Evolutionary conservation across 1,140 invertebrate genomes (phyloP).

Genomic region (Teleopsis dalmanni): DNA sequence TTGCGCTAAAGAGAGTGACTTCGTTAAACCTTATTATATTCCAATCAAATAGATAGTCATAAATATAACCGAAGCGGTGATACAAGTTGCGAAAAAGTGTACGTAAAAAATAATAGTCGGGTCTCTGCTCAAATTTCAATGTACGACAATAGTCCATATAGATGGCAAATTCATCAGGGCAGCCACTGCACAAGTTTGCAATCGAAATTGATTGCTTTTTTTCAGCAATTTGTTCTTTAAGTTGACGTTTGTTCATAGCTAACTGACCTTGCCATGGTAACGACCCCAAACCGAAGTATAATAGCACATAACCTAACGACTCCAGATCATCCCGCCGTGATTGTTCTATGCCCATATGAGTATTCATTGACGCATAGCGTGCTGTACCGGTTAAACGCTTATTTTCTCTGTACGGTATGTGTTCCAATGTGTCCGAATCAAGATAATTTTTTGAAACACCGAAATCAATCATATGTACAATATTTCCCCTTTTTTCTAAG

Average conservation of each 20-base stretch:
- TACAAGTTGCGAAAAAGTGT: conserved; percentile 96
- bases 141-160: conserved; percentile 97
- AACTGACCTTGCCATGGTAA: conserved; percentile 97
- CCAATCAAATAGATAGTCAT: conserved; percentile 99
- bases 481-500: conserved; percentile 87
- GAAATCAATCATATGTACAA: conserved; percentile 99
- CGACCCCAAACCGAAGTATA: conserved; percentile 96
- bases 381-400: conserved; percentile 91
- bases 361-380: conserved; percentile 70
- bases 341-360: conserved; percentile 76
- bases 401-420: conserved; percentile 98
- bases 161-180: conserved; percentile 85
- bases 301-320: conserved; percentile 95
- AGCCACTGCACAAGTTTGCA: conserved; percentile 89
- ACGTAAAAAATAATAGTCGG: conserved; percentile 92
- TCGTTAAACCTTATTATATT: conserved; percentile 92
- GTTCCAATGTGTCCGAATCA: conserved; percentile 82
- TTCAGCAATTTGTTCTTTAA: conserved; percentile 96
- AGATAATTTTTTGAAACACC: conserved; percentile 97
- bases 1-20: too few species aligned
- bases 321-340: conserved; percentile 88
- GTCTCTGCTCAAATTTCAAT: conserved; percentile 93
- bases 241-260: conserved; percentile 94
- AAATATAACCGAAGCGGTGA: conserved; percentile 93
- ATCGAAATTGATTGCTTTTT: conserved; percentile 97